phyloP scores from a whole-genome alignment of 2,888 invertebrate genomes.

The Drosophila monieri region DNA sequence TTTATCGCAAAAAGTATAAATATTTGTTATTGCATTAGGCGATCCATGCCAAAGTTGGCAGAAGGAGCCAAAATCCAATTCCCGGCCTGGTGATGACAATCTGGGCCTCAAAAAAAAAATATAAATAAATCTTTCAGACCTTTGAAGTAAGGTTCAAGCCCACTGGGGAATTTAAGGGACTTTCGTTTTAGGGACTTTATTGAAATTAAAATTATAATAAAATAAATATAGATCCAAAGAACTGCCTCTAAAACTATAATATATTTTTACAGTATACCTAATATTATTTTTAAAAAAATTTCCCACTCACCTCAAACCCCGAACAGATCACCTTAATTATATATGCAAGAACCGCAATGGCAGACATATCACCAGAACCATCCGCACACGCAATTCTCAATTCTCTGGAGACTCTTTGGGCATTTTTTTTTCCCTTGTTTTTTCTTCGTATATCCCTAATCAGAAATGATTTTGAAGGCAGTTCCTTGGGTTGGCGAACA shows the following conservation, averaged over 20 bases:
- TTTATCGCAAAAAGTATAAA: conserved; percentile 83
- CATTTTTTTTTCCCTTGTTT: neutral
- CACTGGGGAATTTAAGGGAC: neutral
- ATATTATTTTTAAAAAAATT: conserved; percentile 12
- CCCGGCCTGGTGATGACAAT: conserved; percentile 63
- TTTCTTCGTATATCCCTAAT: conserved; percentile 47
- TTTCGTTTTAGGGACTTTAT: too few species aligned
- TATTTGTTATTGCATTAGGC: conserved; percentile 82
- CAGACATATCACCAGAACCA: conserved; percentile 72
- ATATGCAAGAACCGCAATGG: conserved; percentile 70
- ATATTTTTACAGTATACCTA: too few species aligned
- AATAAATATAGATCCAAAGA: too few species aligned
- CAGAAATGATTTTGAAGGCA: conserved; percentile 68
- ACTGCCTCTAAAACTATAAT: too few species aligned
- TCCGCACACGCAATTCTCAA: conserved; percentile 45
- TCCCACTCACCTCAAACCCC: conserved; percentile 43
- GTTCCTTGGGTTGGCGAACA: conserved; percentile 1
- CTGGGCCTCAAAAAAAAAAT: conserved; percentile 46
- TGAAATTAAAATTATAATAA: too few species aligned
- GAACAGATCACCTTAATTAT: conserved; percentile 67
- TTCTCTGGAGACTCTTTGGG: neutral
- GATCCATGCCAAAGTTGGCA: conserved; percentile 22
- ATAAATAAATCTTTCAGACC: neutral
- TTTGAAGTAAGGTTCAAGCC: conserved; percentile 28
- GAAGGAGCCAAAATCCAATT: conserved; percentile 22